Evolutionary conservation across 64 coral and sea anemone species (phyloP).

Genomic region (Montipora cactus): DNA sequence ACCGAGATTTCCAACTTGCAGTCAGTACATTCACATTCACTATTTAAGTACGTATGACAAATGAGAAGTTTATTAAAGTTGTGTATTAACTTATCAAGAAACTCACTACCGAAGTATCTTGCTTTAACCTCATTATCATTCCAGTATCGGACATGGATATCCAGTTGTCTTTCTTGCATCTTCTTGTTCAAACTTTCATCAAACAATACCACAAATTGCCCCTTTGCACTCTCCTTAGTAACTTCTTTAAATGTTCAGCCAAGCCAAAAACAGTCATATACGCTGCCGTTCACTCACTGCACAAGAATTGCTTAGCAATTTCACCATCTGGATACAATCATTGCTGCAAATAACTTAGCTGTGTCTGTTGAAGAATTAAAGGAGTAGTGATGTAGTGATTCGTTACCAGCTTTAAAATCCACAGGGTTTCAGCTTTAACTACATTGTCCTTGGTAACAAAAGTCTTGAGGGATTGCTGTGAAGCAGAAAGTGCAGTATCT

Average conservation of each 20-base stretch:
- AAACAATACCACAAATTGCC: slow-evolving; percentile 50
- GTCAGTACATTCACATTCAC: too few relatives aligned
- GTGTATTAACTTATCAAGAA: too few relatives aligned
- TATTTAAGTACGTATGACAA: too few relatives aligned
- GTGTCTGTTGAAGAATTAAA: background rate
- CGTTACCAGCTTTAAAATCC: too few relatives aligned
- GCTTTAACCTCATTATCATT: background rate
- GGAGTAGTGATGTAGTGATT: background rate
- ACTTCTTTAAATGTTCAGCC: slow-evolving; percentile 66
- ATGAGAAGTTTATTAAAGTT: too few relatives aligned
- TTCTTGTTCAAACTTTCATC: slow-evolving; percentile 52
- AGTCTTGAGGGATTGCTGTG: too few relatives aligned
- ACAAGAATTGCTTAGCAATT: slow-evolving; percentile 53
- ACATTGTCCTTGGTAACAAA: too few relatives aligned
- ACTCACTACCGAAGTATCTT: too few relatives aligned
- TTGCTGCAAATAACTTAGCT: slow-evolving; percentile 52
- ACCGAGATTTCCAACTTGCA: too few relatives aligned
- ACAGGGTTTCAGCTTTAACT: too few relatives aligned
- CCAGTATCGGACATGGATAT: background rate
- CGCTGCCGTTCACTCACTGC: slow-evolving; percentile 68
- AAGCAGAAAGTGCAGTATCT: too few relatives aligned
- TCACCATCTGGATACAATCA: slow-evolving; percentile 66
- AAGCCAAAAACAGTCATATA: slow-evolving; percentile 72
- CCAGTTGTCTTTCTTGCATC: slow-evolving; percentile 33
- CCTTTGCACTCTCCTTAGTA: slow-evolving; percentile 63